Evolutionary conservation across 2,888 invertebrate genomes (phyloP), one percentile per base, ranked within the genome.

Genomic region (Acanthosepion pharaonis): DNA sequence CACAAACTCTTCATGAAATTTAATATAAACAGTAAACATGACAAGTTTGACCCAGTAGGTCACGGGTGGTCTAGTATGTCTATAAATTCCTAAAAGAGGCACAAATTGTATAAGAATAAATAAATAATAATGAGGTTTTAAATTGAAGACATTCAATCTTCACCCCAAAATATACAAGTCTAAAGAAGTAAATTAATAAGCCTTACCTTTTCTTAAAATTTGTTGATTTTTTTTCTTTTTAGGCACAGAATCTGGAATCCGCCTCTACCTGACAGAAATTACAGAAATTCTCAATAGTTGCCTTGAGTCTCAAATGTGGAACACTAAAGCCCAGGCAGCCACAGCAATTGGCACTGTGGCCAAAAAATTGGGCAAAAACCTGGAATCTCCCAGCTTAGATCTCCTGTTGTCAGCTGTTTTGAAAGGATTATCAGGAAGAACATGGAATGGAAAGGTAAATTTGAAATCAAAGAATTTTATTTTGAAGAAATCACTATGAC

Each of bases 271-370:
- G 95, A 98, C 98, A 94, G 98, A 98, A 94, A 98, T 99, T 94
- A 98, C 98, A 94, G 98, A 98, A 91, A 98, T 98, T 96, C 98
- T 99, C 23, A 98, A 98, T 96, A 98, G 98, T 5, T 98, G 98
- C 0, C 98, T 99, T 20, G 98, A 98, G 95, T 98, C 99, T n/a
- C 98, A 98, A 94, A 98, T 98, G 91, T 99, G 99, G 99, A 98
- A 98, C 25, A 98, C 98, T 96, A 99, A 99, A 98, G 98, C 98
- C 11, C 99, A 98, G 98, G 98, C 98, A 4, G 99, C 99, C 2
- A 98, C 98, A 97, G 98, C 99, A 48, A 98, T 99, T 96, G 98
- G 98, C 95, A 98, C 99, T 0, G 98, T 99, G 94, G 99, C 99
- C 11, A 98, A 98, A 53, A 98, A 98, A 96, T 97, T 99, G 6